phyloP scores from a whole-genome alignment of 2,888 invertebrate species.

The Tricholauxania praeusta region DNA sequence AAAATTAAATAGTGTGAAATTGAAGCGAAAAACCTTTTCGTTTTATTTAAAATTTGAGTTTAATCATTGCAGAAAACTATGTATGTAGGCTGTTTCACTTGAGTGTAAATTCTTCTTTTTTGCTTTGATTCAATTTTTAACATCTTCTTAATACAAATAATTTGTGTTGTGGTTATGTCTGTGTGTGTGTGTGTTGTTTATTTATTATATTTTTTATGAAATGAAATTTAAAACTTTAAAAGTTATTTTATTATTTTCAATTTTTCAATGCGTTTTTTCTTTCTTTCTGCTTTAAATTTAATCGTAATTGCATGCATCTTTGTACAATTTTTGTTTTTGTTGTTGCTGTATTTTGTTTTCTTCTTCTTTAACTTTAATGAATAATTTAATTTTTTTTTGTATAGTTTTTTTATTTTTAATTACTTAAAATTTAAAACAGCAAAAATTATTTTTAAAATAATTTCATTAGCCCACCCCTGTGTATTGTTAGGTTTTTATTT shows the following conservation, averaged over 20 bases:
- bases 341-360: constrained; percentile 28
- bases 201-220: constrained; percentile 15
- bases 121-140: no score
- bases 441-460: constrained; percentile 29
- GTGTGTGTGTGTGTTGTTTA: constrained; percentile 10
- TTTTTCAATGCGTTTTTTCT: constrained; percentile 23
- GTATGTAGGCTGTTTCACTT: no score
- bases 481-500: constrained; percentile 36
- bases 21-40: no score
- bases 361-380: constrained; percentile 46
- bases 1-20: no score
- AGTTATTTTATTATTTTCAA: constrained; percentile 29
- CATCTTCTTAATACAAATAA: no score
- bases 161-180: constrained; percentile 8
- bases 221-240: constrained; percentile 41
- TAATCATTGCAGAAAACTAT: no score
- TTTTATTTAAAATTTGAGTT: no score
- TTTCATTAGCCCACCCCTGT: constrained; percentile 44
- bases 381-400: constrained; percentile 45
- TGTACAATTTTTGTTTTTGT: constrained; percentile 42
- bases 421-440: constrained; percentile 25
- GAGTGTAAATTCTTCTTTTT: no score
- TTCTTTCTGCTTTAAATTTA: constrained; percentile 14
- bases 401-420: constrained; percentile 28
- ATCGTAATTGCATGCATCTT: constrained; percentile 59